Conservation (phyloP, 2,888 invertebrate species). For the Orthonychiurus folsomi region DNA sequence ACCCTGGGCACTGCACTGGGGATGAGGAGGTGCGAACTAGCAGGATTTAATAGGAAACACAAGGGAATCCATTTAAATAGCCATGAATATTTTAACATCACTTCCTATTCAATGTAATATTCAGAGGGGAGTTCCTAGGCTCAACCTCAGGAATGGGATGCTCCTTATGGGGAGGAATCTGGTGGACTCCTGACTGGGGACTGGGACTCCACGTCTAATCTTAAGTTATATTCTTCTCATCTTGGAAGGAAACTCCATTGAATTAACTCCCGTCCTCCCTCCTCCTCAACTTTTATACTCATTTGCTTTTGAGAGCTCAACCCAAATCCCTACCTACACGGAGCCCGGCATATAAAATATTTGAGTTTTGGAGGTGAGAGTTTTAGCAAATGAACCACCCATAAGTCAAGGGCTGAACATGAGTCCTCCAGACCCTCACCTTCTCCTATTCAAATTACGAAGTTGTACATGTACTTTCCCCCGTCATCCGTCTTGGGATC, state of each 20-base stretch:
- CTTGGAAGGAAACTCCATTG: neutral
- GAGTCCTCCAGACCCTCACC: neutral
- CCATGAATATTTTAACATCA: slow-evolving; percentile 32
- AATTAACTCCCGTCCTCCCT: neutral
- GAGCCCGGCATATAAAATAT: neutral
- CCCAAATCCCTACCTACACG: neutral
- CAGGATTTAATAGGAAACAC: slow-evolving; percentile 26
- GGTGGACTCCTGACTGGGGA: too few species aligned
- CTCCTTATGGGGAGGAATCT: too few species aligned
- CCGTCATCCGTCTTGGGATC: neutral
- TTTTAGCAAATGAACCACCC: neutral
- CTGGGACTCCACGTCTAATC: too few species aligned
- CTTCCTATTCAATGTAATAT: slow-evolving; percentile 23
- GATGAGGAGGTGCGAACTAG: slow-evolving; percentile 30
- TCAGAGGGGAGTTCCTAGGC: neutral
- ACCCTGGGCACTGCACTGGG: too few species aligned
- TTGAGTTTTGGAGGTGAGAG: neutral
- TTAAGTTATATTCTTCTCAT: neutral
- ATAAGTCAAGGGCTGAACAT: neutral
- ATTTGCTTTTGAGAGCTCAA: neutral
- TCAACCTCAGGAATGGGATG: too few species aligned
- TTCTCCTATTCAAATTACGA: too few species aligned
- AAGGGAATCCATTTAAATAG: slow-evolving; percentile 32
- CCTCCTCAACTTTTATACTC: neutral
- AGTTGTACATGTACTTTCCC: too few species aligned